These are phyloP conservation scores for Melanotus villosus DNA, from an alignment of 2,888 invertebrate genomes.

Conservation along the genomic window DNA sequence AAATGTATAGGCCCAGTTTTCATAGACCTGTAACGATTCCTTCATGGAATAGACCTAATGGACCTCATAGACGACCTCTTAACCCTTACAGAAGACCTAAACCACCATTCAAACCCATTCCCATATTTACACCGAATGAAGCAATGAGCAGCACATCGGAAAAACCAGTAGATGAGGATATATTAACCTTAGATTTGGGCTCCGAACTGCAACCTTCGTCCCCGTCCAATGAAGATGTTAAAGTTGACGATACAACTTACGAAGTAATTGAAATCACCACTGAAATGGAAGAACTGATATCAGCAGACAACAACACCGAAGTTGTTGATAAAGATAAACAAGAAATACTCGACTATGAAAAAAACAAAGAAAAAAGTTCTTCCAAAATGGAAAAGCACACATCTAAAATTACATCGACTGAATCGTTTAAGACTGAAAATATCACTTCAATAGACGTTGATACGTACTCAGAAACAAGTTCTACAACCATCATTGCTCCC, in stretches of 20 bases:
- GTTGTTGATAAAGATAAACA: constrained; percentile 46
- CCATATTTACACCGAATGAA: constrained; percentile 64
- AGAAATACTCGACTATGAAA: constrained; percentile 62
- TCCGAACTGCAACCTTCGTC: constrained; percentile 59
- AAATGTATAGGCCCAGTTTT: constrained; percentile 71
- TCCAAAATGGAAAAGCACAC: constrained; percentile 63
- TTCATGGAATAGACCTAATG: constrained; percentile 75
- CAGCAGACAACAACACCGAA: constrained; percentile 43
- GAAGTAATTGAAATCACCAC: constrained; percentile 57
- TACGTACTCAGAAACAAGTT: neutral
- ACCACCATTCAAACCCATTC: constrained; percentile 76
- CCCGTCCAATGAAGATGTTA: constrained; percentile 55
- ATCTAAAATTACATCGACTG: constrained; percentile 39
- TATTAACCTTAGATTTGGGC: constrained; percentile 64
- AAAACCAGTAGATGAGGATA: constrained; percentile 63
- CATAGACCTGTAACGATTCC: constrained; percentile 72
- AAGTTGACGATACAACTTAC: constrained; percentile 50
- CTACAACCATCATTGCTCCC: constrained; percentile 13
- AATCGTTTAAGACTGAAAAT: neutral
- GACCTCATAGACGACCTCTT: constrained; percentile 69
- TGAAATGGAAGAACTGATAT: constrained; percentile 53
- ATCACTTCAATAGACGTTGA: neutral
- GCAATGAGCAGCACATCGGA: constrained; percentile 63
- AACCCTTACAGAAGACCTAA: constrained; percentile 71
- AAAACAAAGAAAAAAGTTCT: constrained; percentile 64